These are phyloP conservation scores for Plodia interpunctella DNA, from an alignment of 1,140 invertebrate genomes.

Conservation along the genomic window DNA sequence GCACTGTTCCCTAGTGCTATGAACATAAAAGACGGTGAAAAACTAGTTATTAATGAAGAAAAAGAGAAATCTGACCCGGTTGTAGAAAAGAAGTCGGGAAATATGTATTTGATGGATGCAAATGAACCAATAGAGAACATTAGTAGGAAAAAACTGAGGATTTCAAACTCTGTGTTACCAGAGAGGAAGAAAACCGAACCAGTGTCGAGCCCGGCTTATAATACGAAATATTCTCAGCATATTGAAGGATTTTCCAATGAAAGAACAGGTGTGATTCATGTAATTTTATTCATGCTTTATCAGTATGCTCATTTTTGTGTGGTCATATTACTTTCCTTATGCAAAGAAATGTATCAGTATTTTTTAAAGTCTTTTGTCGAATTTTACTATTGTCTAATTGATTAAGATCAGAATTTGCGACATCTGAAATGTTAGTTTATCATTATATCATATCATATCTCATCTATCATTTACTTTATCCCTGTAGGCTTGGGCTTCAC, in stretches of 20 bases:
- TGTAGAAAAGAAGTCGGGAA: slow-evolving; percentile 49
- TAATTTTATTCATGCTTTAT: too few relatives aligned
- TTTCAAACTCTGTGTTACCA: slow-evolving; percentile 60
- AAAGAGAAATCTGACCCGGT: slow-evolving; percentile 19
- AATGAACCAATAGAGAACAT: slow-evolving; percentile 39
- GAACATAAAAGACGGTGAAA: slow-evolving; percentile 25
- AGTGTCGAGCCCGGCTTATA: slow-evolving; percentile 47
- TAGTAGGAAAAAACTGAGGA: slow-evolving; percentile 53
- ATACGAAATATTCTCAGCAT: slow-evolving; percentile 62
- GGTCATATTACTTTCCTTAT: too few relatives aligned
- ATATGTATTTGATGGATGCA: slow-evolving; percentile 45
- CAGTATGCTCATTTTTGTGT: too few relatives aligned
- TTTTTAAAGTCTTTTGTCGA: too few relatives aligned
- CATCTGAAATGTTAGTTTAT: too few relatives aligned
- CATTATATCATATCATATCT: too few relatives aligned
- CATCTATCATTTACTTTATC: neutral
- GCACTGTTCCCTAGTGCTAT: slow-evolving; percentile 40
- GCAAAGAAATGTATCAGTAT: too few relatives aligned
- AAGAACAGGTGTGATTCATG: slow-evolving; percentile 31
- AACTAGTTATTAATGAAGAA: slow-evolving; percentile 20
- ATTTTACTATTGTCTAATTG: too few relatives aligned
- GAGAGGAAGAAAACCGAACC: slow-evolving; percentile 43
- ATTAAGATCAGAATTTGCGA: too few relatives aligned
- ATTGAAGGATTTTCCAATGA: slow-evolving; percentile 64
- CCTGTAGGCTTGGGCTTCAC: slow-evolving; percentile 48